Evolutionary conservation across 2,113 vertebrate genomes (phyloP).

Genomic region (rabbit (Oryctolagus cuniculus)): DNA sequence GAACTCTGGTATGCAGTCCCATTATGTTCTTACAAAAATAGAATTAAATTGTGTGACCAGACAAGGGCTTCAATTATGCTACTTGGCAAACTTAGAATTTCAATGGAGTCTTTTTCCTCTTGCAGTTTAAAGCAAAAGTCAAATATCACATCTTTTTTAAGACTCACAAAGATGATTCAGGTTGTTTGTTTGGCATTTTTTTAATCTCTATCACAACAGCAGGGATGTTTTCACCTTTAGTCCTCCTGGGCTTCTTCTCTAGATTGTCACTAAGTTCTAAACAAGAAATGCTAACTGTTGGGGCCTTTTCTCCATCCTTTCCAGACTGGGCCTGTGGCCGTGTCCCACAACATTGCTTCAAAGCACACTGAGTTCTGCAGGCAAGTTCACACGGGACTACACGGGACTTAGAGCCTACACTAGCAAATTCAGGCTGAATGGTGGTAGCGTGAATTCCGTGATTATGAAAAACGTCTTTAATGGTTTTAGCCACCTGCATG

Average conservation of each 20-base stretch:
- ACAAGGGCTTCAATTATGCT: conserved; percentile 87
- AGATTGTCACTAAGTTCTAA: conserved; percentile 93
- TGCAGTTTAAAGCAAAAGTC: conserved; percentile 84
- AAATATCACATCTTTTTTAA: conserved; percentile 80
- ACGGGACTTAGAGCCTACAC: conserved; percentile 92
- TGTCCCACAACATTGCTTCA: conserved; percentile 96
- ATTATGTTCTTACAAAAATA: conserved; percentile 87
- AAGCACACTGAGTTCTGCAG: conserved; percentile 97
- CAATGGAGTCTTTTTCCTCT: conserved; percentile 86
- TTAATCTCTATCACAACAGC: conserved; percentile 87
- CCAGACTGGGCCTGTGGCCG: conserved; percentile 86
- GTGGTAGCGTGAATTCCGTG: conserved; percentile 99
- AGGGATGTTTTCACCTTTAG: conserved; percentile 88
- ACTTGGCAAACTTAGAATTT: conserved; percentile 88
- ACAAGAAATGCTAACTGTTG: conserved; percentile 84
- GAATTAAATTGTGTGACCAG: conserved; percentile 87
- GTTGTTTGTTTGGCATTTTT: conserved; percentile 85
- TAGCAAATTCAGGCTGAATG: conserved; percentile 98
- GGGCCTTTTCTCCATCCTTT: conserved; percentile 87
- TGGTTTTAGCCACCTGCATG: conserved; percentile 98
- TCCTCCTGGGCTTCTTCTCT: conserved; percentile 88
- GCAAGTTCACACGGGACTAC: conserved; percentile 95
- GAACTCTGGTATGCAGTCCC: conserved; percentile 84
- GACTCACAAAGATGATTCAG: conserved; percentile 90
- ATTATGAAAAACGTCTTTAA: conserved; percentile 98